Evolutionary conservation across 1,140 invertebrate species (phyloP), one percentile per base, ranked within the genome.

Genomic region (Piezodorus guildinii): DNA sequence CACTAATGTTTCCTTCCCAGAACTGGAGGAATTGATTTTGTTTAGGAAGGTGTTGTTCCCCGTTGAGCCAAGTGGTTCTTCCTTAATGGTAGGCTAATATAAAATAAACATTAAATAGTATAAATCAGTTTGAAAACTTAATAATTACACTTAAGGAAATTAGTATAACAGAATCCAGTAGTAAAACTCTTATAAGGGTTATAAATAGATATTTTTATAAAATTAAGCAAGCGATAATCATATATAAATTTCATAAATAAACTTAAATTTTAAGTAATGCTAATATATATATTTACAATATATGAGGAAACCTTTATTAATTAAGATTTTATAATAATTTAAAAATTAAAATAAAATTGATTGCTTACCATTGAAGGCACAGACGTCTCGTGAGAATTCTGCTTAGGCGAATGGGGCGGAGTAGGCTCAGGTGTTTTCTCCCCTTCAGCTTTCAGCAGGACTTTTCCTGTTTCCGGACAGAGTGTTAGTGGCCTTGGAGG

Each of bases 401-500:
- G 25, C 21, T 60, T 60, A 51, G 71, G 70, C 21, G 68, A 68
- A 25, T 69, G 67, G 30, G 68, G 70, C 17, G 71, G 71, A 9
- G 71, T 70, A 27, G 71, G 71, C 8, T 69, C 67, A 6, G 71
- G 70, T 14, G 71, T 70, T 51, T 67, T 70, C 71, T 86, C 83
- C 12, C 82, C 83, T 73, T 85, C 83, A 0, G 83, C 82, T 63
- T 78, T 69, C 19, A 82, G 83, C n/a, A 86, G 78, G 17, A 86
- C 79, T 65, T 81, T 78, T 14, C 86, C 85, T 1, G 84, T 84
- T 2, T 78, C 68, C 10, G 86, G 85, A 70, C 84, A 85, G 46
- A 88, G 73, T 10, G 83, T 83, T 45, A 87, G 81, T 45, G 83
- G 80, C 30, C 82, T 75, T 5, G 83, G 80, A 30, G 85, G 84